These are phyloP conservation scores for Drosophila incognita DNA, from an alignment of 2,888 invertebrate species.

Conservation along the genomic window DNA sequence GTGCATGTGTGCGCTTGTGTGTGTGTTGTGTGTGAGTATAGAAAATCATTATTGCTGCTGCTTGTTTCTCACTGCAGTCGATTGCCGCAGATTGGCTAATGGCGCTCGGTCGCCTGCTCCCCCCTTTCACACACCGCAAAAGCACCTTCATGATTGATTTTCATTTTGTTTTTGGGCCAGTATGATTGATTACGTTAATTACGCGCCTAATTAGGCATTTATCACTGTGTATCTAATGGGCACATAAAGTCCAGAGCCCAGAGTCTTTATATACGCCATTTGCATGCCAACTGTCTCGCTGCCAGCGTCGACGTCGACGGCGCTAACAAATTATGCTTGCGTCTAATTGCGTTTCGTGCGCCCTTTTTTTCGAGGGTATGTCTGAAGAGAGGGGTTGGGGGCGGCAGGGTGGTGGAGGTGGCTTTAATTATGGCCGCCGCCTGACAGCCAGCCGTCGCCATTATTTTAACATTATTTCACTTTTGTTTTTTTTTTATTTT, in stretches of 20 bases:
- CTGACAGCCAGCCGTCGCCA: conserved; percentile 56
- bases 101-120: conserved; percentile 25
- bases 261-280: conserved; percentile 46
- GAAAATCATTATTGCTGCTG: conserved; percentile 31
- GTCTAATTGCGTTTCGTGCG: conserved; percentile 79
- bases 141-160: conserved; percentile 44
- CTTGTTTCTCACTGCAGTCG: conserved; percentile 33
- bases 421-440: conserved; percentile 78
- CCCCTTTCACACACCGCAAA: not conserved
- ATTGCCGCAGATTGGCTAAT: conserved; percentile 59
- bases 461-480: conserved; percentile 62
- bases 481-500: conserved; percentile 19
- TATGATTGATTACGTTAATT: conserved; percentile 82
- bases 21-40: conserved; percentile 10
- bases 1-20: not conserved
- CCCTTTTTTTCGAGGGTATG: conserved; percentile 38
- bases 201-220: conserved; percentile 81
- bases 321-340: conserved; percentile 69
- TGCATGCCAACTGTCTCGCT: conserved; percentile 51
- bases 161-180: conserved; percentile 52
- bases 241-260: conserved; percentile 28
- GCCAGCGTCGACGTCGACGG: conserved; percentile 16
- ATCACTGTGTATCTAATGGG: conserved; percentile 68
- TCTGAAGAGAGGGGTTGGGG: conserved; percentile 40
- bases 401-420: not conserved